Evolutionary conservation across 2,797 vertebrate species (phyloP), one percentile per base, ranked within the genome.

Genomic region (Dallia pectoralis): DNA sequence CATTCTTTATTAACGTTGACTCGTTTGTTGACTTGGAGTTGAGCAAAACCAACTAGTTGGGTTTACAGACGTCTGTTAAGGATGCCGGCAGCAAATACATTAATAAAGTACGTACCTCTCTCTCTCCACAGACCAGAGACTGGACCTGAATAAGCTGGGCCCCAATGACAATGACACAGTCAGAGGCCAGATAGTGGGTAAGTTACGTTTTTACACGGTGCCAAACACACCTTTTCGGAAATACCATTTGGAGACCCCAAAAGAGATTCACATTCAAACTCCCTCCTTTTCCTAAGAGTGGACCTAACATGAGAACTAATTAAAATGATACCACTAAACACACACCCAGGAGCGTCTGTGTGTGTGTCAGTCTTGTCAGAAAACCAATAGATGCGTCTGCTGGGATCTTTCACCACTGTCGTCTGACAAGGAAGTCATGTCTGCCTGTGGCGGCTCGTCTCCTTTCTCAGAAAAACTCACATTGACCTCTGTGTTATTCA

Each of bases 161-260:
- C 96, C 96, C 83, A 98, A 96, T 84, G 96, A 98, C 91, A 98
- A 97, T 12, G 97, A 98, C 82, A 97, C 96, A 78, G 95, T 98
- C 86, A 95, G 96, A 93, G 97, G 97, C 81, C 97, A 98, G 88
- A 97, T 98, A 89, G 96, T 98, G 70, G 96, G 97, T 98, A 93
- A 95, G 95, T 90, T 79, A 14, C 59, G 33, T 27, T 30, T 11
- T n/a, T 8, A 48, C 0, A 15, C 22, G 33, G 19, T 27, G 27
- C 32, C 25, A 27, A 40, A 29, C 27, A 69, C 14, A 32, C 29
- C 9, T 44, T 44, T 14, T 44, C 1, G 9, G 40, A 11, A 44
- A 44, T 44, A 12, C 40, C 40, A 11, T 44, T 9, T 44, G 40
- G 40, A 12, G 40, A 14, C 40, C 7, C 3, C 14, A 12, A n/a